Evolutionary conservation across 2,888 invertebrate species (phyloP).

Genomic region (Drosophila anceps): DNA sequence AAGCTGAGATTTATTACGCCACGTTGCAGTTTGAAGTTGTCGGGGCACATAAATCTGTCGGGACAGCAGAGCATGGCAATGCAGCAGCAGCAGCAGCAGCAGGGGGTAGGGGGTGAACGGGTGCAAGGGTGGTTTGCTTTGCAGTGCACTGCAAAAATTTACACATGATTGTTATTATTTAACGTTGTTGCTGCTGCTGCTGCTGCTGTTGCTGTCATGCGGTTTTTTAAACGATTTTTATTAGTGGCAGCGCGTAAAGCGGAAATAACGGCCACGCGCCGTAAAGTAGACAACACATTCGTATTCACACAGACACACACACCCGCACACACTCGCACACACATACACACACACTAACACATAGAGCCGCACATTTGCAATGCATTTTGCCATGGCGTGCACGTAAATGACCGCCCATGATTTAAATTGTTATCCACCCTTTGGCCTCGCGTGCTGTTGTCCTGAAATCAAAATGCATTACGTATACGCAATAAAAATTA

Average conservation of each 20-base stretch:
- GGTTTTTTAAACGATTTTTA: constrained; percentile 80
- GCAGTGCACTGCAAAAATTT: constrained; percentile 49
- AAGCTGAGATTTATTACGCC: constrained; percentile 74
- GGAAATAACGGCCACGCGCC: constrained; percentile 80
- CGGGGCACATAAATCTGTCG: constrained; percentile 73
- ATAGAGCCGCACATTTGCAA: constrained; percentile 12
- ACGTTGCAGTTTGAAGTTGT: constrained; percentile 79
- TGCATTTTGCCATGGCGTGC: constrained; percentile 77
- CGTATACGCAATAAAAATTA: constrained; percentile 79
- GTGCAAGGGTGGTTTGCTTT: not conserved
- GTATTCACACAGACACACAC: constrained; percentile 18
- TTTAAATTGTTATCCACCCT: constrained; percentile 69
- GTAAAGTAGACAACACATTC: constrained; percentile 76
- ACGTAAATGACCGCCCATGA: constrained; percentile 81
- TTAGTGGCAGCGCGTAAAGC: constrained; percentile 76
- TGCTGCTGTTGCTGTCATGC: constrained; percentile 59
- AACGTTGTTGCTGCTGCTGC: constrained; percentile 53
- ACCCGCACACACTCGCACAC: not conserved
- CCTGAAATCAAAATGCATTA: constrained; percentile 78
- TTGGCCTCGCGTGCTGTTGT: constrained; percentile 54
- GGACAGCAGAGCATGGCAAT: constrained; percentile 15
- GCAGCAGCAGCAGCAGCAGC: not conserved
- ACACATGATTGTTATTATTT: constrained; percentile 80
- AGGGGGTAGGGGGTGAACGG: accelerated
- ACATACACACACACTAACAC: not conserved